Base-by-base conservation (phyloP, 2,113 vertebrate genomes). In the Heterochromis multidens region DNA sequence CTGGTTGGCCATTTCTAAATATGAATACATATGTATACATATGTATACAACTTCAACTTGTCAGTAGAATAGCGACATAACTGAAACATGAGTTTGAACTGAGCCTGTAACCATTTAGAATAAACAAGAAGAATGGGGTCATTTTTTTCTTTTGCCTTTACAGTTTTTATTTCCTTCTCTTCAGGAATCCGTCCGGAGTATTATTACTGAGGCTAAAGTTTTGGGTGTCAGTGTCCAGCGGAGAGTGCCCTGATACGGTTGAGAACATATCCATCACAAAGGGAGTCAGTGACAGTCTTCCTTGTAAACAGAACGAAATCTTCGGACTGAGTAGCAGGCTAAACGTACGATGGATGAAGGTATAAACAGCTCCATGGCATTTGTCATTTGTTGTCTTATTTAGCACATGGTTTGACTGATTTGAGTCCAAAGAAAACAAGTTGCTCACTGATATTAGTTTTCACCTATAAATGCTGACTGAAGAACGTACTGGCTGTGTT, bases 281-380 rank as follows among this genome's bases (percentile, higher is more conserved):
- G 35, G 85, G 52, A 8, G 23, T 3, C 43, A 79, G 0, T 1
- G 3, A 0, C 0, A 1, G 5, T 4, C 19, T 95, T 35, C 54
- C 11, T 1, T 96, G 96, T 82, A 86, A 90, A 62, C 90, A 87
- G 82, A 10, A 1, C 1, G 78, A 93, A 58, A 72, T 95, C 37
- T 63, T 88, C 6, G 1, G 4, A 0, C 80, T 93, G 21, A 92
- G 89, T 21, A 13, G 2, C 4, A 58, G 46, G 3, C 17, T n/a
- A 6, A 77, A n/a, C 0, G 6, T 94, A 11, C 80, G 35, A 17
- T 96, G 95, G 95, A 80, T 93, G 84, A 96, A 95, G 93, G 96
- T 96, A 88, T 1, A 3, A 17, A 19, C 14, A 31, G 46, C 31
- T 56, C 61, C 3, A 1, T 7, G 25, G 62, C 0, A 2, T n/a